phyloP scores from a whole-genome alignment of 2,888 invertebrate genomes.

The Acronicta aceris region DNA sequence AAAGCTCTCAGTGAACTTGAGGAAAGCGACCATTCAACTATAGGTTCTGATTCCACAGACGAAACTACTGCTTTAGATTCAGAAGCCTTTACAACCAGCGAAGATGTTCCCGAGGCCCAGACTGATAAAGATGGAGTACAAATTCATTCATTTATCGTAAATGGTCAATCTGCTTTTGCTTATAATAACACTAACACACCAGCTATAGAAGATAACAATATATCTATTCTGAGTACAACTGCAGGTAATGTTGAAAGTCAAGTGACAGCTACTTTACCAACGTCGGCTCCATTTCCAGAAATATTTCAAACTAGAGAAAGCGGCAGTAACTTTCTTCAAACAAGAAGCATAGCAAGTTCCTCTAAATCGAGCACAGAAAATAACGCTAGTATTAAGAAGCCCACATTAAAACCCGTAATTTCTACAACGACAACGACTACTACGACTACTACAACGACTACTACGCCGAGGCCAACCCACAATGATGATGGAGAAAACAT shows the following conservation, averaged over 20 bases:
- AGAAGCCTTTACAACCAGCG: conserved; percentile 74
- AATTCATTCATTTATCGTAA: conserved; percentile 89
- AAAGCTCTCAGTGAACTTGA: conserved; percentile 94
- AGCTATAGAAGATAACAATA: conserved; percentile 76
- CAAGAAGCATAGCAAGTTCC: conserved; percentile 76
- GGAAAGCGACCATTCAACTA: conserved; percentile 86
- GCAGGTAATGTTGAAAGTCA: conserved; percentile 85
- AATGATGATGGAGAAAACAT: conserved; percentile 91
- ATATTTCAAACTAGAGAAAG: conserved; percentile 81
- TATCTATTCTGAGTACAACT: conserved; percentile 82
- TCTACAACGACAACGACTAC: conserved; percentile 77
- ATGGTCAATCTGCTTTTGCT: conserved; percentile 81
- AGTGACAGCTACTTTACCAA: conserved; percentile 76
- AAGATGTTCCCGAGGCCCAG: conserved; percentile 74
- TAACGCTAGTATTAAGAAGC: conserved; percentile 62
- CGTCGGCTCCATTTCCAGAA: conserved; percentile 78
- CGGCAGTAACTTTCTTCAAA: conserved; percentile 76
- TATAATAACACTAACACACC: conserved; percentile 72
- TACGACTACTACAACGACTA: conserved; percentile 88
- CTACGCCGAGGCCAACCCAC: conserved; percentile 91
- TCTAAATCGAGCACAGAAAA: conserved; percentile 64
- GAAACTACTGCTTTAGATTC: conserved; percentile 71
- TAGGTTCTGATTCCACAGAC: conserved; percentile 78
- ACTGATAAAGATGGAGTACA: conserved; percentile 79
- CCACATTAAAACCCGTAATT: conserved; percentile 57